These are phyloP conservation scores for Neoaliturus tenellus DNA, from an alignment of 2,888 invertebrate species.

Conservation along the genomic window DNA sequence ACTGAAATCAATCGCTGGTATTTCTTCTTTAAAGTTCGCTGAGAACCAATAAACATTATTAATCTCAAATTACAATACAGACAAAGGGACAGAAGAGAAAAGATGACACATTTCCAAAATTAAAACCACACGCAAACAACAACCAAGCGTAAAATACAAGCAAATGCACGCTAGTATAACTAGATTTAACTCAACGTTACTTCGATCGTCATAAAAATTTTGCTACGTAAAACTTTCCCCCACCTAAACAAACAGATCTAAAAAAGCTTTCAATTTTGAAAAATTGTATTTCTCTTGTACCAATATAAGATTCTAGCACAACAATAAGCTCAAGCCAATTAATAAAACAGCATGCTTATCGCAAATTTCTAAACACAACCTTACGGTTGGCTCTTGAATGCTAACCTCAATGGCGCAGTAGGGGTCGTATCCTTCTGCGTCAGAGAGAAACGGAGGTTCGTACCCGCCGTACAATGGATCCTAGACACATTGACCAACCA, in stretches of 20 bases:
- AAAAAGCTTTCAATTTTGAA: conserved; percentile 43
- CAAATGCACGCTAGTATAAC: conserved; percentile 42
- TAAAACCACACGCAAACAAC: conserved; percentile 51
- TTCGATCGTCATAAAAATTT: conserved; percentile 25
- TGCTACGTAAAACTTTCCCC: conserved; percentile 19
- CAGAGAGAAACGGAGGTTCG: conserved; percentile 48
- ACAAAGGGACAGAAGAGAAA: conserved; percentile 39
- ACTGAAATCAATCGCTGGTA: neutral
- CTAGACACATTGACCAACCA: conserved; percentile 35
- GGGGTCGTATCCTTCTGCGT: conserved; percentile 51
- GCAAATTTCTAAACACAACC: conserved; percentile 48
- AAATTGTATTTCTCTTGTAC: neutral
- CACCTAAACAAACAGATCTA: conserved; percentile 17
- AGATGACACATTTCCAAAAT: conserved; percentile 28
- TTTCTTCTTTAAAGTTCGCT: neutral
- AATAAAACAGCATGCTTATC: conserved; percentile 52
- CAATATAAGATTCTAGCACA: conserved; percentile 43
- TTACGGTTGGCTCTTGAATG: conserved; percentile 32
- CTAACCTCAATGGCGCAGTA: conserved; percentile 54
- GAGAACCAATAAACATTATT: neutral
- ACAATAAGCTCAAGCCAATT: conserved; percentile 53
- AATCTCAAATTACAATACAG: neutral
- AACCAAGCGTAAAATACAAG: conserved; percentile 50
- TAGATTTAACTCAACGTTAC: neutral
- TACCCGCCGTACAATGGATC: conserved; percentile 51